Conservation (phyloP, 1,140 invertebrate species). For the Drosophila varians region DNA sequence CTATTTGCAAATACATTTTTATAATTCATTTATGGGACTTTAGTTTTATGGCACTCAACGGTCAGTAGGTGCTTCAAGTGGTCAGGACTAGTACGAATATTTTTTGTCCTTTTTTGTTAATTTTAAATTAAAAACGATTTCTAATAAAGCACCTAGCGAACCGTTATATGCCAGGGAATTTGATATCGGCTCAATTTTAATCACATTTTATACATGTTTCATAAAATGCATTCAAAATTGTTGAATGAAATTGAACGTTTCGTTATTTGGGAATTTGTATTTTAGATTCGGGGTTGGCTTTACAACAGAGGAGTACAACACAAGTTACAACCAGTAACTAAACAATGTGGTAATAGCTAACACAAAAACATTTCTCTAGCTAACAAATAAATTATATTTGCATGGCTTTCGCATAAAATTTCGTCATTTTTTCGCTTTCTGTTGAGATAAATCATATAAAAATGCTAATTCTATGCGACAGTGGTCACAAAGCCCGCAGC, state of each 20-base stretch:
- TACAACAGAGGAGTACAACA: constrained; percentile 48
- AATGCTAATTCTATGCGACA: constrained; percentile 77
- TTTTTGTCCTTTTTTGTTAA: not conserved
- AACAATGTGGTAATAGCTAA: constrained; percentile 58
- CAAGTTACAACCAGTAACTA: constrained; percentile 61
- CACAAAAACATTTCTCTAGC: constrained; percentile 73
- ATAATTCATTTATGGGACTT: constrained; percentile 16
- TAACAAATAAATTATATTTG: constrained; percentile 72
- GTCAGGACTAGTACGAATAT: not conserved
- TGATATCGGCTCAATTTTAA: not conserved
- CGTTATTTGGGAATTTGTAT: constrained; percentile 2
- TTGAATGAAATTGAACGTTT: not conserved
- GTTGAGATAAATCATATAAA: constrained; percentile 71
- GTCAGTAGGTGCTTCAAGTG: constrained; percentile 4
- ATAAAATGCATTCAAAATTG: constrained; percentile 1
- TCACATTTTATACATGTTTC: not conserved
- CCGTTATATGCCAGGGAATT: not conserved
- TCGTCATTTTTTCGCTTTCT: constrained; percentile 23
- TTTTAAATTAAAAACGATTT: not conserved
- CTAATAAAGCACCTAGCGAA: not conserved
- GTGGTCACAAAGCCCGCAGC: constrained; percentile 49
- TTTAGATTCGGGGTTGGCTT: constrained; percentile 5
- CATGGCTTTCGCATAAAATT: constrained; percentile 35
- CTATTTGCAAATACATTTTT: constrained; percentile 62
- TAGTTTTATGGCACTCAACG: constrained; percentile 13